Conservation (phyloP, 2,113 vertebrate species). For the Embiotoca jacksoni region DNA sequence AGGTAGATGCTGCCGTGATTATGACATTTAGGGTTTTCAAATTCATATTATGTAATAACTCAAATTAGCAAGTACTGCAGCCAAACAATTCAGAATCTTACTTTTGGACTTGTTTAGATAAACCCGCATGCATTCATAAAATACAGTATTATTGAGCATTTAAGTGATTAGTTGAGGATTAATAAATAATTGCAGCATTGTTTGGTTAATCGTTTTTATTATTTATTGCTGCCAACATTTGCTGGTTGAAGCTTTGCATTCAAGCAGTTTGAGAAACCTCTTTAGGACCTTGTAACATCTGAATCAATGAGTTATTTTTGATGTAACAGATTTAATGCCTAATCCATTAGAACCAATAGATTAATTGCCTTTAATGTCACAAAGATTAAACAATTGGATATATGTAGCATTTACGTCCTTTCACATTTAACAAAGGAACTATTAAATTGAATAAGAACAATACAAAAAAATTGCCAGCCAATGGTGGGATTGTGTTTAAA, state of each 20-base stretch:
- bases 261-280: no score
- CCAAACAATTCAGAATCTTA: background rate
- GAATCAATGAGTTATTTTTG: no score
- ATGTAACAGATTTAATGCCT: background rate
- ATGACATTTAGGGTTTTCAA: background rate
- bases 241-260: background rate
- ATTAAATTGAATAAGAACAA: background rate
- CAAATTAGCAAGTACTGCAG: slow-evolving; percentile 5
- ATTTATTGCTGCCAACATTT: background rate
- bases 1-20: background rate
- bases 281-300: no score
- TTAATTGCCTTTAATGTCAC: background rate
- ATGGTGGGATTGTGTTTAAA: slow-evolving; percentile 42
- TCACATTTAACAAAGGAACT: slow-evolving; percentile 9
- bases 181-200: no score
- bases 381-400: background rate
- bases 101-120: background rate
- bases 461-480: slow-evolving; percentile 26
- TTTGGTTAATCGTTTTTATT: no score
- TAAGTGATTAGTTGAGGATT: background rate
- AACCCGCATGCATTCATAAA: background rate
- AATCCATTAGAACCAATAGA: no score
- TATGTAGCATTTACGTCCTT: background rate
- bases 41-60: slow-evolving; percentile 21
- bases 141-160: background rate